phyloP scores from a whole-genome alignment of 2,888 invertebrate genomes.

The Spilarctia lutea region DNA sequence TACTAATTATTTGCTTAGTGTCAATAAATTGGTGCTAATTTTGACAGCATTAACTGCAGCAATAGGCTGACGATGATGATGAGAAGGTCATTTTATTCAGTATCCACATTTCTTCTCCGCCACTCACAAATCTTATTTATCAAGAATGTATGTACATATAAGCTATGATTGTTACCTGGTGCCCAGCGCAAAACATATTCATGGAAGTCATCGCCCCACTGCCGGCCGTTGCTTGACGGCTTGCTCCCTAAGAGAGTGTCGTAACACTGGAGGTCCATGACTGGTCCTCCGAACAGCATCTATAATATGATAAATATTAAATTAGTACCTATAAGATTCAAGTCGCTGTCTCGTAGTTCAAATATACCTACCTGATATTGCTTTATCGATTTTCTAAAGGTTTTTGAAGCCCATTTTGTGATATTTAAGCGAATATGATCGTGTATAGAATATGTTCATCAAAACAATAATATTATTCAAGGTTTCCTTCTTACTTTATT shows the following conservation, averaged over 20 bases:
- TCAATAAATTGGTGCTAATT: no score
- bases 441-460: neutral
- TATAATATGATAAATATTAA: constrained; percentile 31
- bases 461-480: no score
- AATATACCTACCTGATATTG: neutral
- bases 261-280: constrained; percentile 72
- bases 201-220: constrained; percentile 88
- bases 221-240: constrained; percentile 37
- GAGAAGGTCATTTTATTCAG: no score
- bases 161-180: constrained; percentile 72
- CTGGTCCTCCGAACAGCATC: constrained; percentile 83
- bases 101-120: no score
- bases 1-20: no score
- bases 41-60: no score
- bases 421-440: neutral
- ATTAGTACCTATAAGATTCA: neutral
- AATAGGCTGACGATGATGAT: no score
- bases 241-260: constrained; percentile 63
- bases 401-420: neutral
- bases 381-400: neutral
- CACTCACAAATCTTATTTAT: neutral
- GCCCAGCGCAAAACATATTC: constrained; percentile 89
- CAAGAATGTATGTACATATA: neutral
- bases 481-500: constrained; percentile 67
- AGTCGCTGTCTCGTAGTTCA: neutral